Evolutionary conservation across 2,888 invertebrate genomes (phyloP).

Genomic region (Pseudococcus viburni): DNA sequence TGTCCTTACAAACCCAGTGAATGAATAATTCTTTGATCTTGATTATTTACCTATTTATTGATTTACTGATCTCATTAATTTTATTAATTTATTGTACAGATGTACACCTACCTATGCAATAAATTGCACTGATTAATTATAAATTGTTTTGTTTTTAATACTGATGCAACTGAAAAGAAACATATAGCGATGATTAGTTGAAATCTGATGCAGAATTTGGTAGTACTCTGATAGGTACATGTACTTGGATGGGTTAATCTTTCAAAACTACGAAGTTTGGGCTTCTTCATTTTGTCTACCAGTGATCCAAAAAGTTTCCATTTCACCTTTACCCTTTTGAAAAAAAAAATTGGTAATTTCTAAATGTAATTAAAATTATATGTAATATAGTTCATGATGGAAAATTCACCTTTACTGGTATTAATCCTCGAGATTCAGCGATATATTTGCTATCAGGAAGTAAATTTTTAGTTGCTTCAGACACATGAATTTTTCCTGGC

Average conservation of each 20-base stretch:
- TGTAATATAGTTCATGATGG: not conserved
- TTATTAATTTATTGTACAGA: slow-evolving; percentile 46
- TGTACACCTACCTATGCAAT: not conserved
- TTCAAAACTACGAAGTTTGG: not conserved
- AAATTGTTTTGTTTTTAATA: not conserved
- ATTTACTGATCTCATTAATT: not conserved
- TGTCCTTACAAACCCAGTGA: slow-evolving; percentile 71
- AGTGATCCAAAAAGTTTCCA: slow-evolving; percentile 85
- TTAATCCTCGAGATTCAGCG: slow-evolving; percentile 80
- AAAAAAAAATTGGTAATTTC: slow-evolving; percentile 54
- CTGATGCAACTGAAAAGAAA: not conserved
- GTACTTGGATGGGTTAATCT: not conserved
- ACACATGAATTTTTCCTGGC: slow-evolving; percentile 84
- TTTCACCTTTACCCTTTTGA: slow-evolving; percentile 86
- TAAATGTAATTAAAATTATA: not conserved
- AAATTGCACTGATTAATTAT: not conserved
- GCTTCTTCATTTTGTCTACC: slow-evolving; percentile 51
- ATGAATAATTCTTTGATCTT: slow-evolving; percentile 15
- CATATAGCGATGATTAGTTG: not conserved
- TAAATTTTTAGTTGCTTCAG: slow-evolving; percentile 79
- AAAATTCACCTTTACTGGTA: slow-evolving; percentile 82
- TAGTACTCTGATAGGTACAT: no score
- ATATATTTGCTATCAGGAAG: slow-evolving; percentile 79
- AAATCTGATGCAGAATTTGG: no score
- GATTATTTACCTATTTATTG: slow-evolving; percentile 42